Evolutionary conservation across 1,140 invertebrate genomes (phyloP), one percentile per base, ranked within the genome.

Genomic region (Gonatopus flavifemur): DNA sequence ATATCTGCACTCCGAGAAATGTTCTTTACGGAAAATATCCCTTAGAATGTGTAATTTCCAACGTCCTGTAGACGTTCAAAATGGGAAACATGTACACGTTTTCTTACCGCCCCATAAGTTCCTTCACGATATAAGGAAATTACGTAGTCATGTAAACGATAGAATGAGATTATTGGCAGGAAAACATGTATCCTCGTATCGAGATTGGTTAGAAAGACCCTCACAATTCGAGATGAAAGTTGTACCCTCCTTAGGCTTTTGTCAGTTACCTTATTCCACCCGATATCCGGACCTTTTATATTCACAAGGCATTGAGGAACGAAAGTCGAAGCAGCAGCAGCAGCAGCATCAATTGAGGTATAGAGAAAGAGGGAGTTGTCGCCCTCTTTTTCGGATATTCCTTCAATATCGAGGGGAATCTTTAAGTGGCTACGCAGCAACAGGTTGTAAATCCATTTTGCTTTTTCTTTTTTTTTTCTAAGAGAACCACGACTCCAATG

Each of bases 371-470:
- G 54, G 40, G 59, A 57, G 33, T 51, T 31, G 33, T 59, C 57
- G 54, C 62, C 64, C 62, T 70, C 54, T 52, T 59, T 70, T 70
- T 73, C 67, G 67, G 70, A 76, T 76, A 77, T 75, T 76, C 72
- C 76, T 76, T 76, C 76, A 74, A 78, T 78, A 78, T 78, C 72
- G 76, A 76, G 73, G 74, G 74, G 76, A 76, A 76, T 76, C 72
- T 76, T 78, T 76, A 77, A 78, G 74, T 76, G 72, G 72, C 62
- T 70, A 52, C 49, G 49, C 62, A 72, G 74, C 76, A 78, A 77
- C 76, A 78, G 76, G 76, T 78, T 78, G 76, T 76, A 76, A 78
- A 77, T 78, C 74, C 72, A 74, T 76, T 78, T n/a, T n/a, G n/a
- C n/a, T n/a, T n/a, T n/a, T n/a, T n/a, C n/a, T n/a, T n/a, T n/a